Evolutionary conservation across 2,113 vertebrate genomes (phyloP).

Genomic region (Oplegnathus fasciatus): DNA sequence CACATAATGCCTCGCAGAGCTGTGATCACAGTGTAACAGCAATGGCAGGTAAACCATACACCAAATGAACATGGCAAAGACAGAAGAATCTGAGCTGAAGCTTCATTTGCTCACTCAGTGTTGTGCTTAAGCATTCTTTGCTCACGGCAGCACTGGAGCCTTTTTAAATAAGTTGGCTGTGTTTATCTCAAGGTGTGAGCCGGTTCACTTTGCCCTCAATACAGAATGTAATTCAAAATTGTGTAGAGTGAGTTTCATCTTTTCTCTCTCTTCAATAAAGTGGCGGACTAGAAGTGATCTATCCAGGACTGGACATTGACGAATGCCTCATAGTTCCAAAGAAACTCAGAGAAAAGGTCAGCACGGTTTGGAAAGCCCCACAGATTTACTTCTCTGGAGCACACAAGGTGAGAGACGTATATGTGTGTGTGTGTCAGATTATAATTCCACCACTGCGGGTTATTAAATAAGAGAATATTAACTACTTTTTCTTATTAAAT

Average conservation of each 20-base stretch:
- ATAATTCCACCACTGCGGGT: neutral
- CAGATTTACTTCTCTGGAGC: constrained; percentile 63
- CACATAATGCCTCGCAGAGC: neutral
- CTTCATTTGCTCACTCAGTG: neutral
- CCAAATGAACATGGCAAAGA: neutral
- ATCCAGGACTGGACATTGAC: constrained; percentile 75
- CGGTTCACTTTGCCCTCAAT: neutral
- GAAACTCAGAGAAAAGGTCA: constrained; percentile 76
- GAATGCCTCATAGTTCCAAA: constrained; percentile 70
- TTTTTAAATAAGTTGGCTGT: neutral
- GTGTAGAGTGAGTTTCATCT: neutral
- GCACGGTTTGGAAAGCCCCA: constrained; percentile 76
- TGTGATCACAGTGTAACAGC: neutral
- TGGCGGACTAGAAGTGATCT: constrained; percentile 73
- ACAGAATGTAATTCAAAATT: neutral
- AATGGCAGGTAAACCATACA: neutral
- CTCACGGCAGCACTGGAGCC: neutral
- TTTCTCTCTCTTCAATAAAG: constrained; percentile 64
- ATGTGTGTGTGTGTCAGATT: neutral
- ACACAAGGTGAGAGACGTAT: constrained; percentile 67
- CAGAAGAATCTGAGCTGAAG: neutral
- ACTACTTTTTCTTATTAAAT: neutral
- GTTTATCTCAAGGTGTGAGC: neutral
- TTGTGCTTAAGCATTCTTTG: neutral
- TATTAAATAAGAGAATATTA: neutral